Conservation (phyloP, 2,113 vertebrate species). For the Pollimyrus isidori region DNA sequence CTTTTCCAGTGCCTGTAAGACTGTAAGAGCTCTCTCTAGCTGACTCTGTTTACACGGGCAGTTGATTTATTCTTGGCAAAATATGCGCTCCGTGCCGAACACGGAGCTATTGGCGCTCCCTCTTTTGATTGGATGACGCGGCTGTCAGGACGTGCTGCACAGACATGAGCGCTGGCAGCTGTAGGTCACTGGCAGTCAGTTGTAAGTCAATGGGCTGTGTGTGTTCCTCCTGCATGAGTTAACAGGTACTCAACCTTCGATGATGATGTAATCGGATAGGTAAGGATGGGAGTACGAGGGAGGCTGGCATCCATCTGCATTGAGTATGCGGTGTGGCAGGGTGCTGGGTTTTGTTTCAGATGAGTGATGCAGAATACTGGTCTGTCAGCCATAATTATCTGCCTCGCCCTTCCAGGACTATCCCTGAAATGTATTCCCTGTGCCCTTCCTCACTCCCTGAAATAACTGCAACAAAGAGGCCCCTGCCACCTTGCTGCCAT, state of each 20-base stretch:
- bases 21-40: not conserved
- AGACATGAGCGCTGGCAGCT: conserved; percentile 75
- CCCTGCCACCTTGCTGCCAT: conserved; percentile 45
- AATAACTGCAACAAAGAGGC: conserved; percentile 51
- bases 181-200: conserved; percentile 78
- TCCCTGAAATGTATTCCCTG: conserved; percentile 54
- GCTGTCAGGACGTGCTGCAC: conserved; percentile 73
- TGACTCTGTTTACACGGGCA: conserved; percentile 52
- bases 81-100: conserved; percentile 62
- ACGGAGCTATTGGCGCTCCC: conserved; percentile 46
- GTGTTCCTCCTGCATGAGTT: conserved; percentile 67
- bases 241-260: conserved; percentile 80
- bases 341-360: conserved; percentile 86
- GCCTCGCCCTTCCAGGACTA: conserved; percentile 70
- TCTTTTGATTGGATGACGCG: conserved; percentile 72
- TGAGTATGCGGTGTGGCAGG: conserved; percentile 76
- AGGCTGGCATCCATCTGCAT: conserved; percentile 75
- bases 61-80: conserved; percentile 65
- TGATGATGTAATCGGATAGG: conserved; percentile 85
- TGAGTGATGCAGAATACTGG: conserved; percentile 85
- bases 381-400: conserved; percentile 77
- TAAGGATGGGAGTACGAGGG: conserved; percentile 62
- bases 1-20: not conserved
- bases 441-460: conserved; percentile 29
- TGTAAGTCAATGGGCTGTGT: conserved; percentile 69